Evolutionary conservation across 2,888 invertebrate genomes (phyloP).

Genomic region (Callosobruchus maculatus): DNA sequence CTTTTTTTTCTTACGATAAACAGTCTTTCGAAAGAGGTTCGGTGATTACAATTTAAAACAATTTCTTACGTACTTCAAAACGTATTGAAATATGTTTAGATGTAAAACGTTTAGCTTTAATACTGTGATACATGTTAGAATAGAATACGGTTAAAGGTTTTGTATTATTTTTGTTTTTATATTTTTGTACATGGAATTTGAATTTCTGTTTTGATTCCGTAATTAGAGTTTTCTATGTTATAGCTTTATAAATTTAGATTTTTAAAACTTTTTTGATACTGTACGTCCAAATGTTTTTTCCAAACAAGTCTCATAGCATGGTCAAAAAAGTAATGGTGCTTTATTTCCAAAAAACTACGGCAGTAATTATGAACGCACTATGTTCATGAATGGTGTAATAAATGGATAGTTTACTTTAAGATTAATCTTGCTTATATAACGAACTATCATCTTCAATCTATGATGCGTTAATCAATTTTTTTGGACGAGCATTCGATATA

Average conservation of each 20-base stretch:
- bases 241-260: not conserved
- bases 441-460: too few relatives aligned
- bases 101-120: conserved; percentile 37
- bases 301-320: too few relatives aligned
- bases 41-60: not conserved
- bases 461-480: too few relatives aligned
- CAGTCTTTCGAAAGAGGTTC: not conserved
- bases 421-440: too few relatives aligned
- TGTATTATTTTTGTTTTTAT: not conserved
- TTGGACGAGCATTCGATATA: too few relatives aligned
- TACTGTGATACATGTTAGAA: conserved; percentile 40
- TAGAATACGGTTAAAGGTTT: not conserved
- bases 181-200: conserved; percentile 29
- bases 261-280: too few relatives aligned
- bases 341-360: too few relatives aligned
- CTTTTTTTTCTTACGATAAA: not conserved
- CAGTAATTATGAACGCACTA: too few relatives aligned
- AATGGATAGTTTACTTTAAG: too few relatives aligned
- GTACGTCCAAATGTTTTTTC: too few relatives aligned
- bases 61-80: not conserved
- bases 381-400: too few relatives aligned
- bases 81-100: conserved; percentile 3
- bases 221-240: not conserved
- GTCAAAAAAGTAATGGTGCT: too few relatives aligned
- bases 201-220: conserved; percentile 1